Evolutionary conservation across 1,140 invertebrate species (phyloP).

Genomic region (Musca domestica): DNA sequence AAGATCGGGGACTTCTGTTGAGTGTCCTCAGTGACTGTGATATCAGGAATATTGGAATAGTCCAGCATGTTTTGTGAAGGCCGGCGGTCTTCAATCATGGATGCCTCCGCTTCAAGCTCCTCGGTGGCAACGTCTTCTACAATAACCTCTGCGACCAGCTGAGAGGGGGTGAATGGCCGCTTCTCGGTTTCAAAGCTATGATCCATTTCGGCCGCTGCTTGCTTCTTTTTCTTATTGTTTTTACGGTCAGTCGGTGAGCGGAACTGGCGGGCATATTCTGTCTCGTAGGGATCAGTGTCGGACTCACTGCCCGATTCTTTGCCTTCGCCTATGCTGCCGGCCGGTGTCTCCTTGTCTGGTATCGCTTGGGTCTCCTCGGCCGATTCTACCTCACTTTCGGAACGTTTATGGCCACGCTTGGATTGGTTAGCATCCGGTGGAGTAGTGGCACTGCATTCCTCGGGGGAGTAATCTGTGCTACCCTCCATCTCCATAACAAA

Average conservation of each 20-base stretch:
- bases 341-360: slow-evolving; percentile 36
- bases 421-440: slow-evolving; percentile 57
- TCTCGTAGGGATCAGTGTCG: slow-evolving; percentile 52
- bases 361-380: slow-evolving; percentile 44
- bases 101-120: slow-evolving; percentile 56
- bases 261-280: slow-evolving; percentile 51
- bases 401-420: slow-evolving; percentile 57
- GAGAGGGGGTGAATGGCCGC: slow-evolving; percentile 49
- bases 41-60: slow-evolving; percentile 63
- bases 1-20: slow-evolving; percentile 40
- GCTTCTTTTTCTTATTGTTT: slow-evolving; percentile 44
- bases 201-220: slow-evolving; percentile 45
- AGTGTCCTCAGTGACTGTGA: slow-evolving; percentile 67
- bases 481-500: slow-evolving; percentile 39
- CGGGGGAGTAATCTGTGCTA: slow-evolving; percentile 56
- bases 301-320: slow-evolving; percentile 52
- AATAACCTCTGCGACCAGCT: slow-evolving; percentile 54
- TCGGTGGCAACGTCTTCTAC: slow-evolving; percentile 59
- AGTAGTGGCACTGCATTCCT: slow-evolving; percentile 46
- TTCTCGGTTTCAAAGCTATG: slow-evolving; percentile 46
- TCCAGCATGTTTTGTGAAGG: slow-evolving; percentile 52
- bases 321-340: slow-evolving; percentile 34
- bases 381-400: slow-evolving; percentile 57
- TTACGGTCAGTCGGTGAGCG: slow-evolving; percentile 46
- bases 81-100: slow-evolving; percentile 52